Percentiles rank a stretch among this genome's conserved stretches.
Conservation (phyloP, 2,113 vertebrate genomes). For the Psilopsiagon aymara region DNA sequence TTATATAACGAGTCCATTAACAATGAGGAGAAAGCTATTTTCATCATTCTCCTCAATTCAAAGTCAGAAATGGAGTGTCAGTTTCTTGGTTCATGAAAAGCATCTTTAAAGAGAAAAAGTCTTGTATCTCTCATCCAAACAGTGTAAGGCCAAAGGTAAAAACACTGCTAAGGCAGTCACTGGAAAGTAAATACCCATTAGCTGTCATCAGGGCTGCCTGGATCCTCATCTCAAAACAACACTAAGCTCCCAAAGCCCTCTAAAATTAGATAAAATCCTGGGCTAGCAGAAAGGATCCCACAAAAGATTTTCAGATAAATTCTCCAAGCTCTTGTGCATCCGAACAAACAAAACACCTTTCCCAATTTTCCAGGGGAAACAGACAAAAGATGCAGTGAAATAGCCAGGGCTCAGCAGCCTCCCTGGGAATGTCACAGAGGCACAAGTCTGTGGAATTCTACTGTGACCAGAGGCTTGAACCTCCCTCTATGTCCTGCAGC, state of each 20-base stretch:
- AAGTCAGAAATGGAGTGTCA: not conserved
- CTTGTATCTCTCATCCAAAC: not conserved
- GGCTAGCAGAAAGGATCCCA: not conserved
- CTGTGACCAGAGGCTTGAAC: not conserved
- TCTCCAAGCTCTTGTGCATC: not conserved
- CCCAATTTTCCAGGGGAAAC: not conserved
- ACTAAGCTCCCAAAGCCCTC: not conserved
- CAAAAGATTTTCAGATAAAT: not conserved
- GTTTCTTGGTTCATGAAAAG: not conserved
- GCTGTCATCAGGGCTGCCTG: not conserved
- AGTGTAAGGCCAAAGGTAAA: not conserved
- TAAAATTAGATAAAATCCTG: not conserved
- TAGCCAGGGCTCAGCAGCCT: not conserved
- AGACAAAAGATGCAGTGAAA: not conserved
- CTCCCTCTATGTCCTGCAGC: not conserved
- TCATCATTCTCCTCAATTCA: not conserved
- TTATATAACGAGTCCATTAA: not conserved
- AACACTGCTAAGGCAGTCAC: not conserved
- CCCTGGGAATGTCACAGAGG: not conserved
- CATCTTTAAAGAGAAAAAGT: not conserved
- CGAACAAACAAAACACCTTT: conserved; percentile 4
- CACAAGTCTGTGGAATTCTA: not conserved
- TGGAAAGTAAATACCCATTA: not conserved
- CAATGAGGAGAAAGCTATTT: not conserved
- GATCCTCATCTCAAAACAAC: not conserved